A percentile compares a stretch with the other conserved stretches of the same genome.
phyloP scores from a whole-genome alignment of 2,888 invertebrate genomes.

The Halocaridina rubra region DNA sequence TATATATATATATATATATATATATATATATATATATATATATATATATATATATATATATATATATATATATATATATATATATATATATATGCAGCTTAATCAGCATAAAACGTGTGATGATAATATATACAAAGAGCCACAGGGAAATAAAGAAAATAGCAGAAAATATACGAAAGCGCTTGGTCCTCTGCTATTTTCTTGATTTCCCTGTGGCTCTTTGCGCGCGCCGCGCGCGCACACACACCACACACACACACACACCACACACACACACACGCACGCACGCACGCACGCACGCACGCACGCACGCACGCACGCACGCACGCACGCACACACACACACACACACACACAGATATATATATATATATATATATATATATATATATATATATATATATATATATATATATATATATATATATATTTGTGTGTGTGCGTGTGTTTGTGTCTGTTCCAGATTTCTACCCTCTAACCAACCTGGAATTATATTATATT shows the following conservation, averaged over 20 bases:
- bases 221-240: too few relatives aligned
- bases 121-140: too few relatives aligned
- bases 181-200: too few relatives aligned
- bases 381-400: not conserved
- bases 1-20: constrained; percentile 36
- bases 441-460: too few relatives aligned
- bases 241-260: not conserved
- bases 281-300: not conserved
- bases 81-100: not conserved
- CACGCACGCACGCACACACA: not conserved
- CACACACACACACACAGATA: not conserved
- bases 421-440: too few relatives aligned
- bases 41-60: not conserved
- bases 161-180: too few relatives aligned
- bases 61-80: not conserved
- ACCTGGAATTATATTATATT: not conserved
- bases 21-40: constrained; percentile 37
- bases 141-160: too few relatives aligned
- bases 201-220: too few relatives aligned
- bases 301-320: not conserved
- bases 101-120: too few relatives aligned
- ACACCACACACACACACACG: not conserved
- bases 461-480: not conserved
- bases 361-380: not conserved
- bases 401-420: not conserved